Conservation (phyloP, 2,113 vertebrate genomes). For the Mustela nigripes region DNA sequence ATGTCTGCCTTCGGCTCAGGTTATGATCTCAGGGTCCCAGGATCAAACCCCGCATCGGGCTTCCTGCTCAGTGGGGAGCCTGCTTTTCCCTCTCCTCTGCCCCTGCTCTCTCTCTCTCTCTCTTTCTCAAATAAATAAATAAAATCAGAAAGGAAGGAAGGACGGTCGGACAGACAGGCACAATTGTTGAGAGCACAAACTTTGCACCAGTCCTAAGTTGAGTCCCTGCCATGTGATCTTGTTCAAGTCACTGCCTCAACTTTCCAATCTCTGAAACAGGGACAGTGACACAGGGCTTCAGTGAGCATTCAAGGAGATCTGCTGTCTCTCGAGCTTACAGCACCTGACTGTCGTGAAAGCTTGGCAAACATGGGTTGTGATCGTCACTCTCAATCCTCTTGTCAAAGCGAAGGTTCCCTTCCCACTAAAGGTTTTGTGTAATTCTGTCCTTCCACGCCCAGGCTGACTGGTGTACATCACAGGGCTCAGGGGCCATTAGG, state of each 20-base stretch:
- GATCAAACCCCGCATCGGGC: too few relatives aligned
- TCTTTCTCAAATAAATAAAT: too few relatives aligned
- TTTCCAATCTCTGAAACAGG: background rate
- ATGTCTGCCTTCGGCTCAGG: background rate
- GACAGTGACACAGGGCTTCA: background rate
- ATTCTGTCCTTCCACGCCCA: background rate
- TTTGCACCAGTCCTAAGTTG: background rate
- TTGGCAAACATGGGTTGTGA: background rate
- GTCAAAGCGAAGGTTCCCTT: background rate
- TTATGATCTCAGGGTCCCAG: too few relatives aligned
- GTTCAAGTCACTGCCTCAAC: background rate
- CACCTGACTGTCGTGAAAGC: background rate
- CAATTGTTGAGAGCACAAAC: background rate
- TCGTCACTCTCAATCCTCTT: background rate
- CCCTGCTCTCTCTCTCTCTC: too few relatives aligned
- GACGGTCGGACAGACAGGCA: too few relatives aligned
- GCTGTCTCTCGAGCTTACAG: background rate
- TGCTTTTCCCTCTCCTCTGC: too few relatives aligned
- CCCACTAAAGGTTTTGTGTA: background rate
- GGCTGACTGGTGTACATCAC: background rate
- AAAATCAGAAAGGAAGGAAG: too few relatives aligned
- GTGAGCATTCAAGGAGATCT: rapidly evolving
- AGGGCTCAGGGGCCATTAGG: rapidly evolving
- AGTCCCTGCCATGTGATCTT: background rate
- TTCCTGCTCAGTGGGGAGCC: too few relatives aligned